Conservation (phyloP, 2,113 vertebrate genomes). For the Anthoscopus minutus region DNA sequence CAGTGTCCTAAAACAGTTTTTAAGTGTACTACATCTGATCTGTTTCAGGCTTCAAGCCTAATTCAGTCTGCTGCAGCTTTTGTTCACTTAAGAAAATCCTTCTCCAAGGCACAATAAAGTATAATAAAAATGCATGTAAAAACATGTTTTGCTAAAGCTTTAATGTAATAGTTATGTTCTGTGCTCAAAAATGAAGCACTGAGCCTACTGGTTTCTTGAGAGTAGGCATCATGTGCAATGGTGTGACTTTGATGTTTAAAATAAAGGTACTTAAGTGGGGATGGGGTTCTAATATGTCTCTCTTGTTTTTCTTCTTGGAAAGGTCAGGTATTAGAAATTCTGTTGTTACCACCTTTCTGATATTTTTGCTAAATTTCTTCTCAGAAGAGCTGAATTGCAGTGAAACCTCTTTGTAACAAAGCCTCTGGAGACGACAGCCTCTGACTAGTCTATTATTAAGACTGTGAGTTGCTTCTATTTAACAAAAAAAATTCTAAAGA, state of each 20-base stretch:
- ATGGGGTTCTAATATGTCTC: not conserved
- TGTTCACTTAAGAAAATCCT: not conserved
- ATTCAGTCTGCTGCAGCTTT: not conserved
- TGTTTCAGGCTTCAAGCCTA: not conserved
- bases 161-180: not conserved
- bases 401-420: not conserved
- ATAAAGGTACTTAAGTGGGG: not conserved
- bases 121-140: not conserved
- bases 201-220: not conserved
- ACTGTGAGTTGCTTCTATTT: not conserved
- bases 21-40: not conserved
- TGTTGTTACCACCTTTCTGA: not conserved
- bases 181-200: not conserved
- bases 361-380: conserved; percentile 4
- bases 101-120: not conserved
- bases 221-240: not conserved
- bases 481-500: not conserved
- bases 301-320: not conserved
- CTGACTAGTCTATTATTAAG: not conserved
- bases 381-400: not conserved
- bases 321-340: conserved; percentile 16
- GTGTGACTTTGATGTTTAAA: not conserved
- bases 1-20: not conserved
- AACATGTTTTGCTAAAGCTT: not conserved
- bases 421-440: conserved; percentile 7